Evolutionary conservation across 53 echinoderm and acorn worm genomes (phyloP).

Genomic region (Henricia sp.): DNA sequence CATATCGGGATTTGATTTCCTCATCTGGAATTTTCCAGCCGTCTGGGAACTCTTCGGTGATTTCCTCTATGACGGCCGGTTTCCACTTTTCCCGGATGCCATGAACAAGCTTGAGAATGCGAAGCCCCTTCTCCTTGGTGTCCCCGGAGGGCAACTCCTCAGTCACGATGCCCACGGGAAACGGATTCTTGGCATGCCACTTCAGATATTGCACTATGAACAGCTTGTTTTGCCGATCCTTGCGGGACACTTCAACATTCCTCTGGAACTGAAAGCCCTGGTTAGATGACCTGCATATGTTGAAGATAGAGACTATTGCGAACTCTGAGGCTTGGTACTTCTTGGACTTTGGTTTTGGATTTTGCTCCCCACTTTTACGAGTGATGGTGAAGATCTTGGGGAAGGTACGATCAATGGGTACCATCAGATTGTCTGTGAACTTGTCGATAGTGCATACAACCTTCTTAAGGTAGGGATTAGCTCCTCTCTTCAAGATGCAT

Average conservation of each 20-base stretch:
- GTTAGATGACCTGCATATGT: conserved; percentile 28
- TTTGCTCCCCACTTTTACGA: conserved; percentile 27
- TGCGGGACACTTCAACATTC: conserved; percentile 55
- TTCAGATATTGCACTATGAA: conserved; percentile 83
- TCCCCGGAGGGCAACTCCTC: conserved; percentile 73
- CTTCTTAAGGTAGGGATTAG: conserved; percentile 67
- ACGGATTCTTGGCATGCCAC: conserved; percentile 71
- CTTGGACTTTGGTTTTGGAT: not conserved
- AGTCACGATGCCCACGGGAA: conserved; percentile 82
- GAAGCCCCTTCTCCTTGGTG: conserved; percentile 54
- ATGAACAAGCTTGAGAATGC: conserved; percentile 74
- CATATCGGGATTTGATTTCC: conserved; percentile 63
- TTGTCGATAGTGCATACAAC: conserved; percentile 89
- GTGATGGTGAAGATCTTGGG: conserved; percentile 77
- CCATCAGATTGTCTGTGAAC: conserved; percentile 79
- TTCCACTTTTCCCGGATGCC: conserved; percentile 77
- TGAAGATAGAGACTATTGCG: conserved; percentile 64
- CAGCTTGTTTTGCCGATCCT: conserved; percentile 76
- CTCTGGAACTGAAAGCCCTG: conserved; percentile 46
- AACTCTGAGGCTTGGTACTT: conserved; percentile 32
- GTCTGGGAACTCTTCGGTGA: conserved; percentile 40
- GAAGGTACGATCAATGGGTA: conserved; percentile 75
- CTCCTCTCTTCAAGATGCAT: conserved; percentile 71
- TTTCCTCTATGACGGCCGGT: not conserved
- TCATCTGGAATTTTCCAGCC: conserved; percentile 71